These are phyloP conservation scores for Anoplopoma fimbria DNA, from an alignment of 2,113 vertebrate species.

Conservation along the genomic window DNA sequence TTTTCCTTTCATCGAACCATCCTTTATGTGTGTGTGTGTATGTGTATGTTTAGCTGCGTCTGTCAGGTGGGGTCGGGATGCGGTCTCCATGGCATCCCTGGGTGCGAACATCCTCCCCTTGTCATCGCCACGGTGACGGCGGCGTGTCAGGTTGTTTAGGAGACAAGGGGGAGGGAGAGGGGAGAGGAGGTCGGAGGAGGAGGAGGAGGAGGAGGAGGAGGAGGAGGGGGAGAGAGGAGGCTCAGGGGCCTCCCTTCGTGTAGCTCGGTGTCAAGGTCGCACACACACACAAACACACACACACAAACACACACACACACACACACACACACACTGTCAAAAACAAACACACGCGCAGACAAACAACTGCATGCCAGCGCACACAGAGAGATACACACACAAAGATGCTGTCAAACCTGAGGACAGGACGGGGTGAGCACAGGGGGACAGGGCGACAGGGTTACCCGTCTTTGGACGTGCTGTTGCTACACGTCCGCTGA, in stretches of 20 bases:
- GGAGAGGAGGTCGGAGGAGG: slow-evolving; percentile 1
- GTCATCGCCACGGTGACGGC: slow-evolving; percentile 80
- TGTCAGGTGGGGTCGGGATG: slow-evolving; percentile 82
- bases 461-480: slow-evolving; percentile 82
- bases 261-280: slow-evolving; percentile 83
- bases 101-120: slow-evolving; percentile 79
- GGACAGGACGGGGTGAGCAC: slow-evolving; percentile 75
- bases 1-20: slow-evolving; percentile 37
- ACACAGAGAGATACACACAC: slow-evolving; percentile 35
- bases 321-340: slow-evolving; percentile 58
- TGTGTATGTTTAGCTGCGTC: slow-evolving; percentile 64
- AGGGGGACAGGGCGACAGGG: slow-evolving; percentile 80
- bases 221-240: slow-evolving; percentile 42
- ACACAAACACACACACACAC: slow-evolving; percentile 56
- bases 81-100: slow-evolving; percentile 78
- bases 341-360: slow-evolving; percentile 63
- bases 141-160: slow-evolving; percentile 81
- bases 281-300: slow-evolving; percentile 50
- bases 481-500: slow-evolving; percentile 81
- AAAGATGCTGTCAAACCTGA: slow-evolving; percentile 83
- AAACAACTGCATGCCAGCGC: slow-evolving; percentile 59
- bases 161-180: slow-evolving; percentile 50
- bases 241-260: slow-evolving; percentile 76
- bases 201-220: slow-evolving; percentile 1
- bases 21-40: slow-evolving; percentile 38